phyloP scores from a whole-genome alignment of 2,888 invertebrate species.

The Noctuana brunneofusca region DNA sequence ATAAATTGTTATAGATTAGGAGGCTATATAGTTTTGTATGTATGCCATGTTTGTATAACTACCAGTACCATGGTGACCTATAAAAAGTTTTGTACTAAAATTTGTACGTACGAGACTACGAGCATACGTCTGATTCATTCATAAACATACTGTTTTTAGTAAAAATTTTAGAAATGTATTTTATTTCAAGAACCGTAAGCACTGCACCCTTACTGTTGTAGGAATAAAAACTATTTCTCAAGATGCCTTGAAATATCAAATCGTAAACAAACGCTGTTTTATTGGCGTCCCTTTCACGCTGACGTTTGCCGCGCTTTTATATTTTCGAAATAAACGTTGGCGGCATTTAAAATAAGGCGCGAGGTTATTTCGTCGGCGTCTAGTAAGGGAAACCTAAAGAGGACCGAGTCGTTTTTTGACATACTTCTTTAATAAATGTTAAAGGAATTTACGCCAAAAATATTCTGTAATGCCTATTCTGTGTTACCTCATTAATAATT shows the following conservation, averaged over 20 bases:
- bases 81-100: background rate
- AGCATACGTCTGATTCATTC: slow-evolving; percentile 4
- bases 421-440: slow-evolving; percentile 70
- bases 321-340: slow-evolving; percentile 77
- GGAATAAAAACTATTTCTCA: slow-evolving; percentile 78
- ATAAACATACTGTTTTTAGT: background rate
- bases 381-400: slow-evolving; percentile 67
- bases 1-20: no score
- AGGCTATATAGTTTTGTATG: background rate
- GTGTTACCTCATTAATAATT: slow-evolving; percentile 47
- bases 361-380: slow-evolving; percentile 72
- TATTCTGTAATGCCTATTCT: slow-evolving; percentile 45
- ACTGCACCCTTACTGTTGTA: slow-evolving; percentile 66
- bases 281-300: slow-evolving; percentile 80
- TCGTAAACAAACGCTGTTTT: slow-evolving; percentile 81
- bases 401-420: slow-evolving; percentile 76
- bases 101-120: background rate
- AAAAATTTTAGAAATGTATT: slow-evolving; percentile 53
- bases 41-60: no score
- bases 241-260: slow-evolving; percentile 69
- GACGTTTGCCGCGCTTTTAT: slow-evolving; percentile 78
- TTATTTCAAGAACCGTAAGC: slow-evolving; percentile 59
- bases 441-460: slow-evolving; percentile 54
- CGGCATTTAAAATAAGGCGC: slow-evolving; percentile 80
- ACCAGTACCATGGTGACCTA: no score